phyloP scores from a whole-genome alignment of 2,113 vertebrate species.

The Sylvia atricapilla region DNA sequence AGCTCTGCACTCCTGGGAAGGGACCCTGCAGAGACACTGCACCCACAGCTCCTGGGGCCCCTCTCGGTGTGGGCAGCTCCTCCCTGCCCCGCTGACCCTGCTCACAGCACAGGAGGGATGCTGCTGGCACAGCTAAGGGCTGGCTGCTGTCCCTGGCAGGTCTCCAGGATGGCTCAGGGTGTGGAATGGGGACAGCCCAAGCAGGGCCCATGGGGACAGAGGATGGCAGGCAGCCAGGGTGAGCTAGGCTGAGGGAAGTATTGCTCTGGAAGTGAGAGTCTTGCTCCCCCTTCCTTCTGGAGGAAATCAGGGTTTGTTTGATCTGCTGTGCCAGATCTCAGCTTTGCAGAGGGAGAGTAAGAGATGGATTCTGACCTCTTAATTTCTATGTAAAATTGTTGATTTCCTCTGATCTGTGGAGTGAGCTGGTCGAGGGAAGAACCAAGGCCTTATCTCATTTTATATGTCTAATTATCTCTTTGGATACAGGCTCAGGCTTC shows the following conservation, averaged over 20 bases:
- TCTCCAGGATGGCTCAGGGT: not conserved
- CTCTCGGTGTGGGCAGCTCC: not conserved
- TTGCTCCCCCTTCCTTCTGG: not conserved
- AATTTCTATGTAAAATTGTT: not conserved
- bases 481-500: not conserved
- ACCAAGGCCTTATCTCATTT: not conserved
- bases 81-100: not conserved
- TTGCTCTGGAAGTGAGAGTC: not conserved
- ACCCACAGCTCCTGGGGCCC: rapidly evolving
- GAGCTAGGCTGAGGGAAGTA: not conserved
- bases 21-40: not conserved
- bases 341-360: not conserved
- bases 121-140: not conserved
- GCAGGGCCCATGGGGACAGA: not conserved
- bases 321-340: not conserved
- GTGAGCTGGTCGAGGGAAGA: not conserved
- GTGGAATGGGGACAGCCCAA: not conserved
- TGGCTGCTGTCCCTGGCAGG: not conserved
- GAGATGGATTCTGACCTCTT: not conserved
- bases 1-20: not conserved
- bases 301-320: not conserved
- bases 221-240: not conserved
- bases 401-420: not conserved
- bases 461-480: not conserved
- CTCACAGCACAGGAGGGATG: not conserved